phyloP scores from a whole-genome alignment of 2,113 vertebrate species.

The Scolopax mira region DNA sequence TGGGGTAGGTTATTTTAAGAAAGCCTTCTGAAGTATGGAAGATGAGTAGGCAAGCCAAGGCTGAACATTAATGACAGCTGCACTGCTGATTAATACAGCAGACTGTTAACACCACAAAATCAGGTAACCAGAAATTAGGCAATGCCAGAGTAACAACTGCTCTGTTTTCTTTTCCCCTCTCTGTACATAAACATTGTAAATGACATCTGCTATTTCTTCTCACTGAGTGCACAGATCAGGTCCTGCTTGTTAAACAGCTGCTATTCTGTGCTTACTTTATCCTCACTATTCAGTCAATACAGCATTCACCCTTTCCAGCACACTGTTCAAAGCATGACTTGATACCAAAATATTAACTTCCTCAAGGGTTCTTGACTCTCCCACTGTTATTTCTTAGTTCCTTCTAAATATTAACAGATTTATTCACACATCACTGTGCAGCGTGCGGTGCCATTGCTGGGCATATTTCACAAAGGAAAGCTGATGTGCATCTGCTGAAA shows the following conservation, averaged over 20 bases:
- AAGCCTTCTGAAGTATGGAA: not conserved
- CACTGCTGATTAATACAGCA: not conserved
- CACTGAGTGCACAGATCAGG: not conserved
- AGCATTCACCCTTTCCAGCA: not conserved
- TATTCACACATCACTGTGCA: not conserved
- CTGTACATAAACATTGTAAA: not conserved
- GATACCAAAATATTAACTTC: not conserved
- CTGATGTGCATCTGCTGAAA: not conserved
- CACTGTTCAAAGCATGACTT: not conserved
- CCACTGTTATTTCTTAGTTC: not conserved
- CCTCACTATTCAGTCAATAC: not conserved
- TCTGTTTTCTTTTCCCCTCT: not conserved
- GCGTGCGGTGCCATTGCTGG: not conserved
- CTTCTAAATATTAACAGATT: not conserved
- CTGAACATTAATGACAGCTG: not conserved
- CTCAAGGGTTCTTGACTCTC: not conserved
- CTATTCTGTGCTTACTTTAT: not conserved
- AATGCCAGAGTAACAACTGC: not conserved
- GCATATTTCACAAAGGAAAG: not conserved
- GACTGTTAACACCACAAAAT: not conserved
- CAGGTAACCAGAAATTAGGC: not conserved
- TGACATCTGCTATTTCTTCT: not conserved
- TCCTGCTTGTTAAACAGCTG: not conserved
- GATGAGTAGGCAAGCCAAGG: not conserved
- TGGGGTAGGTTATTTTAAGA: not conserved